Evolutionary conservation across 2,113 vertebrate species (phyloP).

Genomic region (Polyodon spathula): DNA sequence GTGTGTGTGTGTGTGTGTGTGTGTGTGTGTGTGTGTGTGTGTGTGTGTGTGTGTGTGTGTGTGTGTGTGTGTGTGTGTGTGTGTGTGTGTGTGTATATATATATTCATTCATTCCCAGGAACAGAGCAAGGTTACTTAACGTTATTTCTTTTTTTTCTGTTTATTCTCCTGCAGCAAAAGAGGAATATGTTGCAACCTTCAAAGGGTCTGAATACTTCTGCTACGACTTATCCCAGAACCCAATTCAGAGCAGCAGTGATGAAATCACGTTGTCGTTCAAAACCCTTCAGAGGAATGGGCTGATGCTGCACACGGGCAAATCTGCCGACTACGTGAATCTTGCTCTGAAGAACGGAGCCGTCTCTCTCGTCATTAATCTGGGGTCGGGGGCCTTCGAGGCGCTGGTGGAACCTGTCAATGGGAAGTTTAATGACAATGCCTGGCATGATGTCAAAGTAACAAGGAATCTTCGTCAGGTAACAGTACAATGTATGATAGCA

Average conservation of each 20-base stretch:
- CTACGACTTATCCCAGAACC: slow-evolving; percentile 95
- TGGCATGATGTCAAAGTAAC: slow-evolving; percentile 99
- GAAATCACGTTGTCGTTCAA: slow-evolving; percentile 98
- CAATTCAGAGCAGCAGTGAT: slow-evolving; percentile 97
- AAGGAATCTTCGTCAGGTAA: slow-evolving; percentile 99
- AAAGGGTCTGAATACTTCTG: slow-evolving; percentile 98
- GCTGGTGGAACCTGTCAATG: slow-evolving; percentile 98
- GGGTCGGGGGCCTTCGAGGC: slow-evolving; percentile 99
- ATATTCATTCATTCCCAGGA: too few species aligned
- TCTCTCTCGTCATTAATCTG: slow-evolving; percentile 99
- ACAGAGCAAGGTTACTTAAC: slow-evolving; percentile 12
- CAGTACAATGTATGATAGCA: slow-evolving; percentile 77
- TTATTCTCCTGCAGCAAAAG: slow-evolving; percentile 73
- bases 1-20: too few species aligned
- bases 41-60: too few species aligned
- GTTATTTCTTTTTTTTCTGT: slow-evolving; percentile 19
- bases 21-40: too few species aligned
- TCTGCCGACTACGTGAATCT: slow-evolving; percentile 98
- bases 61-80: too few species aligned
- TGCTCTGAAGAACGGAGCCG: slow-evolving; percentile 96
- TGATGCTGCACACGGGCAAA: slow-evolving; percentile 98
- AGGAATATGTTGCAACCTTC: slow-evolving; percentile 95
- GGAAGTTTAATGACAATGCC: slow-evolving; percentile 99
- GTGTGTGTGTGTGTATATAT: too few species aligned
- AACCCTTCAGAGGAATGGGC: slow-evolving; percentile 96